A percentile compares a stretch with the other conserved stretches of the same genome.
phyloP scores from a whole-genome alignment of 2,888 invertebrate species.

The Lumbricus terrestris region DNA sequence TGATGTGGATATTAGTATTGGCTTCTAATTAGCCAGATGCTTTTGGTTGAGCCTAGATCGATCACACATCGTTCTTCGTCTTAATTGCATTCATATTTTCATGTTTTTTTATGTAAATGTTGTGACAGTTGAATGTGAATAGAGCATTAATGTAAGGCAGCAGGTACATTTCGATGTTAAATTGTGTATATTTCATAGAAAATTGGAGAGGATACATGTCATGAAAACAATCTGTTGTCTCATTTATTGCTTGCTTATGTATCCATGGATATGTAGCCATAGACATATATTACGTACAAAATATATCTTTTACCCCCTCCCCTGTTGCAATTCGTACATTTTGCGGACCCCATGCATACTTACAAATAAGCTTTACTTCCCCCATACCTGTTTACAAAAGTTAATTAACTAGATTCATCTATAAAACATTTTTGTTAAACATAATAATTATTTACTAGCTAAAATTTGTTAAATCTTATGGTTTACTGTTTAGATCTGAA shows the following conservation, averaged over 20 bases:
- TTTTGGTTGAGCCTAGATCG: neutral
- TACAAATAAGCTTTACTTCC: too few species aligned
- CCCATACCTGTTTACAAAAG: too few species aligned
- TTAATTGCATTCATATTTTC: neutral
- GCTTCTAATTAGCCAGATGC: neutral
- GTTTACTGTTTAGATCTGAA: too few species aligned
- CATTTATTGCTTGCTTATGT: neutral
- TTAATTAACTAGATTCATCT: too few species aligned
- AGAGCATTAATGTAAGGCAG: neutral
- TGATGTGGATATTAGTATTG: neutral
- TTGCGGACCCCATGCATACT: too few species aligned
- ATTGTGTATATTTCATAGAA: slow-evolving; percentile 3
- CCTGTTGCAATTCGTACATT: too few species aligned
- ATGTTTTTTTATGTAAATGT: neutral
- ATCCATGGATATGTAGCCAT: neutral
- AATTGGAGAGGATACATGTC: neutral
- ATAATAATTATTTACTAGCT: too few species aligned
- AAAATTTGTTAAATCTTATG: too few species aligned
- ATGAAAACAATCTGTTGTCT: neutral
- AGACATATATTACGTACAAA: neutral
- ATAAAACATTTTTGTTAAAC: too few species aligned
- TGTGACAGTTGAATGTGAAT: neutral
- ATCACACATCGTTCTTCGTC: neutral
- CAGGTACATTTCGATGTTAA: neutral
- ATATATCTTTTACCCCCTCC: too few species aligned